Base-by-base conservation (phyloP, 2,113 vertebrate species). In the Propithecus coquereli region DNA sequence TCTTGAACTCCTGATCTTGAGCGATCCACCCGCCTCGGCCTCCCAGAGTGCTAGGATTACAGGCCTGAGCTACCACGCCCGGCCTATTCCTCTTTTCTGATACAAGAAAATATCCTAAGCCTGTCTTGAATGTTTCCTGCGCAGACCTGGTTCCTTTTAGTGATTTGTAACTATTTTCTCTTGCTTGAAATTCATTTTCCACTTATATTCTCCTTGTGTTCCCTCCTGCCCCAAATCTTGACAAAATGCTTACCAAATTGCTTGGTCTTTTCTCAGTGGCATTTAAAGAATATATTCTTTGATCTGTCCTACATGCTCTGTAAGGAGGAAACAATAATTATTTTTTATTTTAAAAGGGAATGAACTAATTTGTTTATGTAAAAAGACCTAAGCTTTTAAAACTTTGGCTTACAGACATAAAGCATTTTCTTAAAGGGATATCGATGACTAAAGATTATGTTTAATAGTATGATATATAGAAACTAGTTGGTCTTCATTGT, bases 81-180 rank as follows among this genome's bases (percentile, higher is more conserved):
- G n/a, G n/a, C n/a, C n/a, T n/a, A n/a, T 82, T 12, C 18, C 9
- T 95, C 17, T 76, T 95, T 96, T 94, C 54, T 85, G 63, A 37
- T 59, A 7, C 5, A 45, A 66, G 73, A 80, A 91, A 91, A 61
- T 94, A 88, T 94, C 17, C n/a, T 12, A 86, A 90, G 27, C 40
- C 25, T 14, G 76, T 20, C 16, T 76, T 57, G 47, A 65, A 37
- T 87, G 10, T 91, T 87, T 91, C 20, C 77, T 93, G 18, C 47
- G 52, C 12, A 73, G 32, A 66, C 5, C 6, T 80, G 50, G 32
- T 80, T 84, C 70, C 23, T 68, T 81, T 90, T 59, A 66, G 13
- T 85, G 27, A 79, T 91, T 93, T 59, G 10, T 59, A 82, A 87
- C 47, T 80, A 34, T 94, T 91, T 85, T 92, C 74, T 87, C 10